Percentiles rank a stretch among this genome's conserved stretches.
phyloP scores from a whole-genome alignment of 2,888 invertebrate species.

The Geophilus truncorum region DNA sequence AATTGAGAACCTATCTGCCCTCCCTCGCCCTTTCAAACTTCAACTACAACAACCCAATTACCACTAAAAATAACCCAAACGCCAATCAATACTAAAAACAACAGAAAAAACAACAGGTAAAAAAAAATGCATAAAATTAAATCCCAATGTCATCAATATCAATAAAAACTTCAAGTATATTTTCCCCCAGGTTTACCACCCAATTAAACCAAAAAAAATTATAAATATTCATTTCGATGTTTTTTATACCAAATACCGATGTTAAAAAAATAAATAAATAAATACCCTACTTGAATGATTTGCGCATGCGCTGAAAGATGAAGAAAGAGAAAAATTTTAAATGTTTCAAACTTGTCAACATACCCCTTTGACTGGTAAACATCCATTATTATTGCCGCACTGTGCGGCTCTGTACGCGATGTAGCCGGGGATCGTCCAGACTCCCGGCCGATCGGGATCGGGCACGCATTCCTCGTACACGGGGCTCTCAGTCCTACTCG shows the following conservation, averaged over 20 bases:
- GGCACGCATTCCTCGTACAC: constrained; percentile 34
- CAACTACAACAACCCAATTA: background rate
- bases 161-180: no score
- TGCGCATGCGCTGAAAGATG: background rate
- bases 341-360: background rate
- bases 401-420: constrained; percentile 27
- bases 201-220: no score
- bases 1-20: background rate
- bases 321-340: no score
- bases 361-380: constrained; percentile 30
- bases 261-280: background rate
- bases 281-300: background rate
- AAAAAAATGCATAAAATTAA: no score
- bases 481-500: constrained; percentile 13
- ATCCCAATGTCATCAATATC: no score
- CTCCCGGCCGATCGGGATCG: constrained; percentile 32
- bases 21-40: background rate
- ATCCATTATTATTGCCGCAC: background rate
- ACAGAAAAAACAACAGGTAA: background rate
- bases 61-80: background rate
- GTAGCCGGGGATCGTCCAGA: constrained; percentile 33
- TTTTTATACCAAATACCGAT: no score
- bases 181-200: no score
- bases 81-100: background rate
- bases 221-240: no score